Percentiles rank a stretch among this genome's conserved stretches.
phyloP scores from a whole-genome alignment of 2,797 vertebrate species.

The Poecilia wingei region DNA sequence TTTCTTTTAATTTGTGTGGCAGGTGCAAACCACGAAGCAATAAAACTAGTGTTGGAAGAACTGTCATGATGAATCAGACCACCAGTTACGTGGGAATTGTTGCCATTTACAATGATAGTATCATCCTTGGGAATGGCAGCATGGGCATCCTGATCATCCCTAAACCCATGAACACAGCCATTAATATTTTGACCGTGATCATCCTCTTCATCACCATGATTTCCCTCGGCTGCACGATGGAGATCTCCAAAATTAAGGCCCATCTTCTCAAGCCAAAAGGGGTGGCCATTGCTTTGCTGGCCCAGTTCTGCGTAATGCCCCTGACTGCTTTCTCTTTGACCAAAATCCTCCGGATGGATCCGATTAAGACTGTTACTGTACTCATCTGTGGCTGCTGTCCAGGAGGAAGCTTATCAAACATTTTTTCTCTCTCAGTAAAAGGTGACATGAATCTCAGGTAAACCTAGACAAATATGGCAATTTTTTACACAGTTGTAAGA shows the following conservation, averaged over 20 bases:
- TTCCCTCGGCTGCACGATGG: constrained; percentile 86
- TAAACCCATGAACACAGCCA: constrained; percentile 55
- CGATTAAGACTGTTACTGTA: constrained; percentile 81
- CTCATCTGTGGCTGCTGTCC: constrained; percentile 90
- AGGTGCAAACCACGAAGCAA: constrained; percentile 38
- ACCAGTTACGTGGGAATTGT: constrained; percentile 14
- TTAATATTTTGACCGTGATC: constrained; percentile 63
- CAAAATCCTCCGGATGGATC: constrained; percentile 76
- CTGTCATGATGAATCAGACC: constrained; percentile 62
- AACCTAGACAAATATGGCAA: not conserved
- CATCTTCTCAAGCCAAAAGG: constrained; percentile 84
- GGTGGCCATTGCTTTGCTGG: constrained; percentile 77
- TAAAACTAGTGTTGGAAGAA: constrained; percentile 18
- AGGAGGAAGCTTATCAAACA: constrained; percentile 84
- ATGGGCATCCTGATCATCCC: constrained; percentile 26
- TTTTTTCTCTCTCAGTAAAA: constrained; percentile 82
- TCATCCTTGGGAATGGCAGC: constrained; percentile 56
- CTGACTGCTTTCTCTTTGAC: constrained; percentile 82
- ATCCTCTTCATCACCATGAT: constrained; percentile 82
- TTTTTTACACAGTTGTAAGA: not conserved
- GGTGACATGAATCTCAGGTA: constrained; percentile 92
- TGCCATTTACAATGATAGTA: constrained; percentile 20
- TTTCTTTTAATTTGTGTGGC: constrained; percentile 26
- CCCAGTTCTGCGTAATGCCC: constrained; percentile 90
- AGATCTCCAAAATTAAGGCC: constrained; percentile 83